These are phyloP conservation scores for Tetramorium parvispinum DNA, from an alignment of 1,140 invertebrate species.

Conservation along the genomic window DNA sequence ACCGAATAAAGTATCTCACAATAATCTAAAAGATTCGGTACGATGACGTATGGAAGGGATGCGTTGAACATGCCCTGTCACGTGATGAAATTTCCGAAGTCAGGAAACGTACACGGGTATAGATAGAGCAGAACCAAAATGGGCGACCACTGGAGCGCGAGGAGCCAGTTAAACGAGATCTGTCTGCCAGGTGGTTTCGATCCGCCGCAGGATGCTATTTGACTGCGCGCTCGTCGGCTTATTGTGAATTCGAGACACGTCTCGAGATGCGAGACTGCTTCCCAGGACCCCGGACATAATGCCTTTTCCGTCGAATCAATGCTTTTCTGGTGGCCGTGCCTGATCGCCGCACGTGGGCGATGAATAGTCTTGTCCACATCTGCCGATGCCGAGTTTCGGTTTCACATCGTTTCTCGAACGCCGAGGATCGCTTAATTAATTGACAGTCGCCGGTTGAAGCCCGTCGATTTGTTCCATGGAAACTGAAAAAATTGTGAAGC, in stretches of 20 bases:
- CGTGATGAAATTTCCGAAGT: constrained; percentile 34
- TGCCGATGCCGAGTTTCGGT: background rate
- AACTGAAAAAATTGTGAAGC: background rate
- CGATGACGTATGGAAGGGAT: background rate
- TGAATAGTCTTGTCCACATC: constrained; percentile 9
- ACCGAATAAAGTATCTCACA: background rate
- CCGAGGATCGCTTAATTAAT: constrained; percentile 30
- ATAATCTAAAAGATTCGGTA: background rate
- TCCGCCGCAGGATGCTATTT: constrained; percentile 49
- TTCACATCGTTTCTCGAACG: background rate
- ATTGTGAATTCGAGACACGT: constrained; percentile 54
- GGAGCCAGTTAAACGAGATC: constrained; percentile 54
- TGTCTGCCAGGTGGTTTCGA: constrained; percentile 55
- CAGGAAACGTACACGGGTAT: constrained; percentile 18
- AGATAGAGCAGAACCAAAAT: constrained; percentile 26
- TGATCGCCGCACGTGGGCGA: background rate
- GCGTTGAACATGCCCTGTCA: background rate
- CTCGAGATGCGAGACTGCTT: constrained; percentile 42
- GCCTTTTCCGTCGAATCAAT: constrained; percentile 49
- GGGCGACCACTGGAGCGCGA: constrained; percentile 31
- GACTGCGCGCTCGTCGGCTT: constrained; percentile 45
- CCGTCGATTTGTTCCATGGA: background rate
- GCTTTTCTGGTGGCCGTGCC: constrained; percentile 19
- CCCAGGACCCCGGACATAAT: constrained; percentile 23
- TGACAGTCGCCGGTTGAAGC: background rate